Conservation (phyloP, 2,888 invertebrate species). For the Hermaeophaga mercurialis region DNA sequence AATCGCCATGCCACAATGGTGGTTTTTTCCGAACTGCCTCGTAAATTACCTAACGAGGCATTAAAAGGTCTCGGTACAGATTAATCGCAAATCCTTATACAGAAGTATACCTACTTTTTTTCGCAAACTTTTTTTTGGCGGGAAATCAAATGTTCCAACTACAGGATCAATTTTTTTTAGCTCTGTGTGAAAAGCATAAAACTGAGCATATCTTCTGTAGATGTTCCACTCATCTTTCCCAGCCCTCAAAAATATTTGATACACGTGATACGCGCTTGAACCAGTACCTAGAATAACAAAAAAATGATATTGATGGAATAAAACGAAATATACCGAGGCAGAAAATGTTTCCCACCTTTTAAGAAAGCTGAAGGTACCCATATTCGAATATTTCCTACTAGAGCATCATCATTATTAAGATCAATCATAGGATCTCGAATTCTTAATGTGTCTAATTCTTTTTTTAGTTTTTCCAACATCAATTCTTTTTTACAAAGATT, state of each 20-base stretch:
- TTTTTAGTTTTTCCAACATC: slow-evolving; percentile 64
- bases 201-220: slow-evolving; percentile 93
- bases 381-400: slow-evolving; percentile 70
- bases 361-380: slow-evolving; percentile 90
- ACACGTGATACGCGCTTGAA: slow-evolving; percentile 84
- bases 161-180: slow-evolving; percentile 82
- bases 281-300: slow-evolving; percentile 59
- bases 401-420: slow-evolving; percentile 55
- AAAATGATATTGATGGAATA: not conserved
- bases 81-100: no score
- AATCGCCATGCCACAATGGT: no score
- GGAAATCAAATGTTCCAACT: slow-evolving; percentile 85
- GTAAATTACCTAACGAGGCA: no score
- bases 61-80: no score
- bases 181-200: slow-evolving; percentile 82
- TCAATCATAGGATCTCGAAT: slow-evolving; percentile 57
- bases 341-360: slow-evolving; percentile 57
- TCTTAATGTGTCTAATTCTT: slow-evolving; percentile 69
- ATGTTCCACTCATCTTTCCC: slow-evolving; percentile 93
- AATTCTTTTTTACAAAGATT: slow-evolving; percentile 69
- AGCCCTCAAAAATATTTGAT: slow-evolving; percentile 81
- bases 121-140: slow-evolving; percentile 92
- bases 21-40: no score
- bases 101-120: slow-evolving; percentile 78
- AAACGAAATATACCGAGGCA: no score